These are phyloP conservation scores for Proterorhinus semilunaris DNA, from an alignment of 2,113 vertebrate genomes.

Conservation along the genomic window DNA sequence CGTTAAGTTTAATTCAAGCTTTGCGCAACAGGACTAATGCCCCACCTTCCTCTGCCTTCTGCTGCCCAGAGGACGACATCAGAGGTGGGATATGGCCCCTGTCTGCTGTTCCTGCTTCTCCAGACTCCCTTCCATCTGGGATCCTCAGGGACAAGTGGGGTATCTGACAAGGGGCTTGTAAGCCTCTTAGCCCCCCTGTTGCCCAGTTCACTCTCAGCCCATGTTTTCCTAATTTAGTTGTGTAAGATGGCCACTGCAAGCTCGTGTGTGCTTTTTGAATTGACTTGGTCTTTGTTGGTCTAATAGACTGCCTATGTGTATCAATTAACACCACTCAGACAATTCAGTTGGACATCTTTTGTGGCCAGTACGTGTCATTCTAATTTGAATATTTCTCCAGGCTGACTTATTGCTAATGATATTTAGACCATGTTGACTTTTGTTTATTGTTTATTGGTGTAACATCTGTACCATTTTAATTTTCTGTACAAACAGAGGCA, in stretches of 20 bases:
- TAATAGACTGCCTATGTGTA: conserved; percentile 94
- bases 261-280: conserved; percentile 92
- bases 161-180: conserved; percentile 95
- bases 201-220: conserved; percentile 89
- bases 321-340: conserved; percentile 87
- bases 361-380: conserved; percentile 55
- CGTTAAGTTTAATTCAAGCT: conserved; percentile 90
- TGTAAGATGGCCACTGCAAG: conserved; percentile 88
- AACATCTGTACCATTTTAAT: neutral
- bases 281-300: conserved; percentile 90
- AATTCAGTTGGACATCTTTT: conserved; percentile 78
- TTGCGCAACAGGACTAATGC: conserved; percentile 74
- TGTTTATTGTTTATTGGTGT: neutral
- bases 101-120: conserved; percentile 82
- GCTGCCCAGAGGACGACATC: conserved; percentile 93
- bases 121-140: conserved; percentile 93
- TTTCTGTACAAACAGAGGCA: too few species aligned
- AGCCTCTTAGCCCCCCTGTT: conserved; percentile 96
- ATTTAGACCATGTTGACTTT: neutral
- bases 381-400: conserved; percentile 52
- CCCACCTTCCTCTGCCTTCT: conserved; percentile 91
- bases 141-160: conserved; percentile 93
- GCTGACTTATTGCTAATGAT: conserved; percentile 24
- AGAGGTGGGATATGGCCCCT: conserved; percentile 85
- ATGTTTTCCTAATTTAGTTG: conserved; percentile 98